Evolutionary conservation across 2,113 vertebrate species (phyloP), one percentile per base, ranked within the genome.

Genomic region (Neolamprologus devosi): DNA sequence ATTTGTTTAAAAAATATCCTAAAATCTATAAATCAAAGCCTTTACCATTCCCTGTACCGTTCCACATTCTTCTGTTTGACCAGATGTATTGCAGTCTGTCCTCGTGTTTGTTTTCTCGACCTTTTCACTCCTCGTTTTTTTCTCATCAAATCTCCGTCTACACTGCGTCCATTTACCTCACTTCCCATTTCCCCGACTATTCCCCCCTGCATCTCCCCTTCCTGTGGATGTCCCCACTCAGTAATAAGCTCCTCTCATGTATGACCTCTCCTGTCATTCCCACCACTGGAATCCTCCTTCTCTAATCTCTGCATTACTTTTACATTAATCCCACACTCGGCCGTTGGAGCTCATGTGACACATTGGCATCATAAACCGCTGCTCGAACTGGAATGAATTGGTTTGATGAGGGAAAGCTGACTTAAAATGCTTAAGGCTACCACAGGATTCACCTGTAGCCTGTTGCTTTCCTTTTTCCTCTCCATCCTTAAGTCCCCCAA

Each of bases 191-290:
- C 26, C 79, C 79, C 84, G 33, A 68, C 63, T 37, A 45, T 53
- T 65, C 63, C 89, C 63, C 79, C 91, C 91, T 89, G 90, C 93
- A 94, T 87, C 82, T 84, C 57, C 80, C 80, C 78, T 81, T 90
- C 89, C 87, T 85, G 42, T 84, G 83, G 53, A 88, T 73, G 78
- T 85, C 88, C 84, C 83, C 35, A 42, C 87, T 65, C 54, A 2
- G 85, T 93, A 95, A 95, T 94, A 93, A 94, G 91, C 93, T 94
- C 91, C 90, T 82, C 88, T 95, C 89, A 90, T 91, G 87, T 87
- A 89, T 94, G 95, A 95, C 95, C 95, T 95, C 91, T 91, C 88
- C 92, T 95, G 94, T 95, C 94, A 95, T 91, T 93, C 90, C 37
- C 10, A 51, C 81, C 79, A 8, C 26, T 78, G 84, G 89, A 91